Evolutionary conservation across 53 echinoderm and acorn worm genomes (phyloP).

Genomic region (Actinopyga echinites): DNA sequence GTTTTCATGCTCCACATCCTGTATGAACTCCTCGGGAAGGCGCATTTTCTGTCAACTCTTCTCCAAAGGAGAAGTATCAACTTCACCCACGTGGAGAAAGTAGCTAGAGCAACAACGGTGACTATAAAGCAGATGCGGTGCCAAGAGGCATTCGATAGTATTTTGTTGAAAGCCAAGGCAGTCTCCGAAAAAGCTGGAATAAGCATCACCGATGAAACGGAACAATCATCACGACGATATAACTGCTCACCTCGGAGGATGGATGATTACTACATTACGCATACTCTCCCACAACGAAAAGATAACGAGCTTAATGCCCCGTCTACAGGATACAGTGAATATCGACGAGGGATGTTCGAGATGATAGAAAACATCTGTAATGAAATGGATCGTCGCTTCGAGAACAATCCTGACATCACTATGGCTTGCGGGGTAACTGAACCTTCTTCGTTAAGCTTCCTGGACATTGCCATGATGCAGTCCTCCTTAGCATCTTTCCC

Average conservation of each 20-base stretch:
- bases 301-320: not conserved
- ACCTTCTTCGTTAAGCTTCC: not conserved
- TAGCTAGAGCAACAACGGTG: not conserved
- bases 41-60: not conserved
- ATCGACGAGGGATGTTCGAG: not conserved
- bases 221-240: not conserved
- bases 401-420: too few species aligned
- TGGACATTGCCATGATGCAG: not conserved
- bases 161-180: slow-evolving; percentile 1
- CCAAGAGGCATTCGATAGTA: not conserved
- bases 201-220: not conserved
- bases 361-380: too few species aligned
- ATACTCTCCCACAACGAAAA: not conserved
- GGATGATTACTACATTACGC: not conserved
- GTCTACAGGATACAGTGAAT: not conserved
- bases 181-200: not conserved
- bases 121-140: not conserved
- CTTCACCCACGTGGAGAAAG: not conserved
- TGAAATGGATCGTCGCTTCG: too few species aligned
- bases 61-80: not conserved
- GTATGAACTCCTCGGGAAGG: not conserved
- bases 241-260: not conserved
- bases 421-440: too few species aligned
- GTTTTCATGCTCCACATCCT: slow-evolving; percentile 8
- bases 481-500: not conserved